A percentile compares a stretch with the other conserved stretches of the same genome.
phyloP scores from a whole-genome alignment of 2,888 invertebrate genomes.

The Branchipolynoe longqiensis region DNA sequence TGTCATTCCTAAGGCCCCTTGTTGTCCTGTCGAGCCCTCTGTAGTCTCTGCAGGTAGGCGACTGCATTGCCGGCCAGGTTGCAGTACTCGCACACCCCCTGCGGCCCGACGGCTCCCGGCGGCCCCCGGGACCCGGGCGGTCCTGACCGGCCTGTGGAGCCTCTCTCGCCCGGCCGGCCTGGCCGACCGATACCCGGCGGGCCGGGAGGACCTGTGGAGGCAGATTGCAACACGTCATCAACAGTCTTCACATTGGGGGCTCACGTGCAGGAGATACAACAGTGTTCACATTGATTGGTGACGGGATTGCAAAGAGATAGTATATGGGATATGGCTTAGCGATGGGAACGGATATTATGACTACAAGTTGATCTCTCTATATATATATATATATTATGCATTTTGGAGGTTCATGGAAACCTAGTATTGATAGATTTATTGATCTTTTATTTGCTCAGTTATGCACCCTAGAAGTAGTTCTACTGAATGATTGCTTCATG shows the following conservation, averaged over 20 bases:
- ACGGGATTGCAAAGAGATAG: too few species aligned
- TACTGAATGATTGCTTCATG: background rate
- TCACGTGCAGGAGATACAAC: too few species aligned
- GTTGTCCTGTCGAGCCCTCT: constrained; percentile 55
- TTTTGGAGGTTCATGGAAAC: background rate
- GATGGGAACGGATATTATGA: too few species aligned
- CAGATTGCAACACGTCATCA: too few species aligned
- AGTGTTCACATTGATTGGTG: too few species aligned
- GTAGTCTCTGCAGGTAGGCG: constrained; percentile 58
- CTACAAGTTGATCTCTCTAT: too few species aligned
- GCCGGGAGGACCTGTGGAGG: constrained; percentile 83
- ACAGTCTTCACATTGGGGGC: too few species aligned
- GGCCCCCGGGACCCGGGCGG: constrained; percentile 69
- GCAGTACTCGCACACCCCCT: constrained; percentile 85
- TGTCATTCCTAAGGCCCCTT: constrained; percentile 60
- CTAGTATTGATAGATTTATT: background rate
- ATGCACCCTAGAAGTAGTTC: background rate
- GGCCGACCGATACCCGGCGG: constrained; percentile 84
- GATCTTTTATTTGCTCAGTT: background rate
- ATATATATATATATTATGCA: background rate
- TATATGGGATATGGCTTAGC: too few species aligned
- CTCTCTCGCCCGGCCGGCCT: constrained; percentile 88
- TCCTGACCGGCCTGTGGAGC: constrained; percentile 84
- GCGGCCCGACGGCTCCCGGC: constrained; percentile 85
- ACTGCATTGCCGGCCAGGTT: constrained; percentile 78